Conservation (phyloP, 64 coral and sea anemone species). For the Porites lutea region DNA sequence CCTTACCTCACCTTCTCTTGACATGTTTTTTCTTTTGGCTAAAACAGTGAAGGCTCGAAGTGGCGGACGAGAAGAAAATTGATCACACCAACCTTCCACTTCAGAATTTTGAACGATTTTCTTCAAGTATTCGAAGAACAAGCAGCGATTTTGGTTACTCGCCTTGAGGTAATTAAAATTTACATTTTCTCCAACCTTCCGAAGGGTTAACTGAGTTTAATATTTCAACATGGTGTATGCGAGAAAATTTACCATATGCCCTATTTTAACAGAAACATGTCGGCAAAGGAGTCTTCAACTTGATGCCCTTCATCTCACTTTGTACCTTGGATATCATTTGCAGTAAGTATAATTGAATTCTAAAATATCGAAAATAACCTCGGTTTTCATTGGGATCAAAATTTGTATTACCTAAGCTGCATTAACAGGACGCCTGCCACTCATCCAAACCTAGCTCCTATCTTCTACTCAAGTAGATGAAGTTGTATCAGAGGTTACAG, state of each 20-base stretch:
- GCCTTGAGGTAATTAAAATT: constrained; percentile 50
- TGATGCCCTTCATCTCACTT: not conserved
- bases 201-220: too few species aligned
- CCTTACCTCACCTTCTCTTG: not conserved
- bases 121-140: constrained; percentile 85
- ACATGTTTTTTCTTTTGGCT: not conserved
- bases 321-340: not conserved
- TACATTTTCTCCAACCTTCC: too few species aligned
- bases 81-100: constrained; percentile 88
- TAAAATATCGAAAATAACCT: too few species aligned
- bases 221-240: too few species aligned
- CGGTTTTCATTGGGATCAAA: too few species aligned
- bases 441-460: too few species aligned
- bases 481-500: too few species aligned
- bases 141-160: constrained; percentile 47
- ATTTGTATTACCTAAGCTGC: too few species aligned
- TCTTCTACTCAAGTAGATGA: too few species aligned
- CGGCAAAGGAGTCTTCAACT: not conserved
- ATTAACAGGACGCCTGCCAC: too few species aligned
- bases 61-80: constrained; percentile 65
- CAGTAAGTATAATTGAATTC: not conserved
- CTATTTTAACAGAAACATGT: not conserved
- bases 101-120: constrained; percentile 87
- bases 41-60: constrained; percentile 46
- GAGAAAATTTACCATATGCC: too few species aligned